phyloP scores from a whole-genome alignment of 2,113 vertebrate genomes.

The Daubentonia madagascariensis region DNA sequence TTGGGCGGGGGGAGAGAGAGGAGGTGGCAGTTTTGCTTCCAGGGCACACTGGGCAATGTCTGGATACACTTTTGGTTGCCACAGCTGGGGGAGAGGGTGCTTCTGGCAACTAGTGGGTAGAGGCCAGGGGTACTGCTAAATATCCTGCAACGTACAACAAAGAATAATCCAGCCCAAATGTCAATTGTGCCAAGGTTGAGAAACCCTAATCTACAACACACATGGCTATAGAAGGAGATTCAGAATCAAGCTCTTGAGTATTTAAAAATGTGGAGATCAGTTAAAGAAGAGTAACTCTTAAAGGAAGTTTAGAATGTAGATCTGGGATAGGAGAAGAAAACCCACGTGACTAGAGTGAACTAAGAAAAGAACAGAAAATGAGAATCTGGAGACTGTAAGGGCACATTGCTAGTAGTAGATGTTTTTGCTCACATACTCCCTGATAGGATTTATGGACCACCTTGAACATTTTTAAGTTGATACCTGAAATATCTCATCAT shows the following conservation, averaged over 20 bases:
- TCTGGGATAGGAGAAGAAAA: background rate
- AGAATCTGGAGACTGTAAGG: accelerated
- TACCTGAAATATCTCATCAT: background rate
- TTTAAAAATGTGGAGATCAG: background rate
- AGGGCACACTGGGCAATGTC: background rate
- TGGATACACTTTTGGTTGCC: background rate
- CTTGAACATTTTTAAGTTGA: background rate
- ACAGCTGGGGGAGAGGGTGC: background rate
- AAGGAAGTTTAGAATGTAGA: background rate
- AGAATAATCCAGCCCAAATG: background rate
- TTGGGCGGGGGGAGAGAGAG: background rate
- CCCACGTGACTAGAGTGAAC: background rate
- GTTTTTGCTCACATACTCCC: background rate
- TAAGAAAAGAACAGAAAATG: background rate
- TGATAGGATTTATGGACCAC: background rate
- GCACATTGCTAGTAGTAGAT: background rate
- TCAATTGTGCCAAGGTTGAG: background rate
- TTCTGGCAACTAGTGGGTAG: background rate
- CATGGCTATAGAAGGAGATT: background rate
- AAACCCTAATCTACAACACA: background rate
- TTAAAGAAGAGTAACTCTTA: background rate
- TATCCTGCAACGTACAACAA: background rate
- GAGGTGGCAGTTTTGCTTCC: background rate
- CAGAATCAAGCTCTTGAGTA: background rate
- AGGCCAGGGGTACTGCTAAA: background rate